Percentiles rank a stretch among this genome's conserved stretches.
Conservation (phyloP, 2,113 vertebrate genomes). For the Phodopus roborovskii region DNA sequence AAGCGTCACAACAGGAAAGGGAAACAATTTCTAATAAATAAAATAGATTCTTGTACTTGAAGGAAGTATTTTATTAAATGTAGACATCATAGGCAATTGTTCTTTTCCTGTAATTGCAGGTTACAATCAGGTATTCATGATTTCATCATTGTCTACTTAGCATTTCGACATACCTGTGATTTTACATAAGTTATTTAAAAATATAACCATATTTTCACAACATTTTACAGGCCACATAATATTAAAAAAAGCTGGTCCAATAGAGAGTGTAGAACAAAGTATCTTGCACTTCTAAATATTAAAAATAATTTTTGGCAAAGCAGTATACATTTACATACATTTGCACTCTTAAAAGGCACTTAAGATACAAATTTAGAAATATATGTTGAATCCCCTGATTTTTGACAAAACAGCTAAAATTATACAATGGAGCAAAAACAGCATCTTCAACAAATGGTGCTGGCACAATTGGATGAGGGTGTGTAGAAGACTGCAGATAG, state of each 20-base stretch:
- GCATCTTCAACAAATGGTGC: too few species aligned
- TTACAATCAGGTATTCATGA: neutral
- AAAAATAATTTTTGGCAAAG: neutral
- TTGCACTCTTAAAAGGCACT: neutral
- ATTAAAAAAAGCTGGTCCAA: neutral
- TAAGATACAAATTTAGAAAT: neutral
- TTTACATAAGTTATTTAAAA: neutral
- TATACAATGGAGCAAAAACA: too few species aligned
- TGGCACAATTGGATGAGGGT: too few species aligned
- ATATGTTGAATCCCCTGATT: neutral
- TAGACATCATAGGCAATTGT: neutral
- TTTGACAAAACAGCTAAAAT: too few species aligned
- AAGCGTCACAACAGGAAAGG: neutral
- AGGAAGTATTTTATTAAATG: neutral
- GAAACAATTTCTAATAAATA: neutral
- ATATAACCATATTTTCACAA: neutral
- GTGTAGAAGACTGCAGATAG: too few species aligned
- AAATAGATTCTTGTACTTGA: neutral
- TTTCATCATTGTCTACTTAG: neutral
- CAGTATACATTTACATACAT: conserved; percentile 8
- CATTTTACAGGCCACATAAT: neutral
- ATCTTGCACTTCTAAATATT: neutral
- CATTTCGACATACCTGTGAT: neutral
- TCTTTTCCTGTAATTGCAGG: neutral
- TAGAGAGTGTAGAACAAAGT: neutral